These are phyloP conservation scores for Florisuga fusca DNA, from an alignment of 2,797 vertebrate species.

Conservation along the genomic window DNA sequence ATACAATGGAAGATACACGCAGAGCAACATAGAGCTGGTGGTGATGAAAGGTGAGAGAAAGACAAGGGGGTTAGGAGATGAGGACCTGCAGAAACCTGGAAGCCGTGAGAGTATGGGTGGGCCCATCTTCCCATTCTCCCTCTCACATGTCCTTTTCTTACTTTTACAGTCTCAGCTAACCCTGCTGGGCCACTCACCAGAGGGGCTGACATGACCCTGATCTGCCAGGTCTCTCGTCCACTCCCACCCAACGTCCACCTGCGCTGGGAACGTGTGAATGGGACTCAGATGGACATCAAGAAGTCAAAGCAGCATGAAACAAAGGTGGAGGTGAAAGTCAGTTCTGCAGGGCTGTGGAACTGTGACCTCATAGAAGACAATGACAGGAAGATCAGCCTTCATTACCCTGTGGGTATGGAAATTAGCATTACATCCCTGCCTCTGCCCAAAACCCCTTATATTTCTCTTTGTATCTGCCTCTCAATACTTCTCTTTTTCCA, in stretches of 20 bases:
- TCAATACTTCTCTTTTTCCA: background rate
- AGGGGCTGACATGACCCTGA: background rate
- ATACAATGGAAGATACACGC: background rate
- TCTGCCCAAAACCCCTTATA: background rate
- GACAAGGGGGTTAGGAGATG: background rate
- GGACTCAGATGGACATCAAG: background rate
- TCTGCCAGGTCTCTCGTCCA: constrained; percentile 16
- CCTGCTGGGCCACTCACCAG: background rate
- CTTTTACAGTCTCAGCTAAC: constrained; percentile 47
- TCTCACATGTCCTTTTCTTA: background rate
- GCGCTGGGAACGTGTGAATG: constrained; percentile 29
- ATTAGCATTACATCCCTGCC: background rate
- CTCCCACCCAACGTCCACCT: background rate
- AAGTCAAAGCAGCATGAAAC: background rate
- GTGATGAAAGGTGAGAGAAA: constrained; percentile 76
- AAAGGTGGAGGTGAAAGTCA: background rate
- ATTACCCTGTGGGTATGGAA: constrained; percentile 58
- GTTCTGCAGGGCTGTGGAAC: constrained; percentile 42
- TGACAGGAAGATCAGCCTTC: background rate
- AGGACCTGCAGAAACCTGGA: background rate
- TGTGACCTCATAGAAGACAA: constrained; percentile 27
- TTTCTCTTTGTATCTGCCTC: background rate
- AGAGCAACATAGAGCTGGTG: constrained; percentile 62
- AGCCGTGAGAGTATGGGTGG: background rate
- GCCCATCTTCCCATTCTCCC: background rate